These are phyloP conservation scores for Phrynocephalus guinanensis DNA, from an alignment of 2,797 vertebrate genomes.

Conservation along the genomic window DNA sequence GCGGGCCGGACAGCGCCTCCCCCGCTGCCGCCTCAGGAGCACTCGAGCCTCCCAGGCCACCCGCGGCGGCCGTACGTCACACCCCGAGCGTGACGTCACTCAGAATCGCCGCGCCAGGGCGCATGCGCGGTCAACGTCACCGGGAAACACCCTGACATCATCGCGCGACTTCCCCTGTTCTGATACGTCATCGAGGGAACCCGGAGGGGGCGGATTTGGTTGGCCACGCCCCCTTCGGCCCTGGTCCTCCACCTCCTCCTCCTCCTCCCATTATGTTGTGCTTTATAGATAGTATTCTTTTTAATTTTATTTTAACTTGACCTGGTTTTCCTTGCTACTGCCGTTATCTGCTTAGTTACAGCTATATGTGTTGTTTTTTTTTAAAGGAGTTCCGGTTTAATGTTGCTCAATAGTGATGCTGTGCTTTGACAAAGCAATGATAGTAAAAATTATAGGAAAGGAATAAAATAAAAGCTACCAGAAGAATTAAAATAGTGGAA, in stretches of 20 bases:
- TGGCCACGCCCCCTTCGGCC: not conserved
- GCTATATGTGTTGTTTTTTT: not conserved
- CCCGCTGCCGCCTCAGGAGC: not conserved
- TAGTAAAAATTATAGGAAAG: not conserved
- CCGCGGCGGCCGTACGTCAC: slow-evolving; percentile 71
- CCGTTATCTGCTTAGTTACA: too few species aligned
- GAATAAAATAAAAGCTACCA: not conserved
- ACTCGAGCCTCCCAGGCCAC: slow-evolving; percentile 61
- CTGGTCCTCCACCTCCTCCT: too few species aligned
- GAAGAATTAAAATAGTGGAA: not conserved
- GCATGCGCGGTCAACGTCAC: slow-evolving; percentile 53
- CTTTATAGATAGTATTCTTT: too few species aligned
- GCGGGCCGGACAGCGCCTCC: slow-evolving; percentile 36
- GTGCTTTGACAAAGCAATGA: not conserved
- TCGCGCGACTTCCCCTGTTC: slow-evolving; percentile 22
- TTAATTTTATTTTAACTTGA: too few species aligned
- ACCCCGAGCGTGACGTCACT: slow-evolving; percentile 72
- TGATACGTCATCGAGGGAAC: slow-evolving; percentile 28
- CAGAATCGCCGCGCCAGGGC: slow-evolving; percentile 37
- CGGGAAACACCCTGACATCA: slow-evolving; percentile 69
- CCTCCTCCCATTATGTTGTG: rapidly evolving
- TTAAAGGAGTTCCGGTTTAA: not conserved
- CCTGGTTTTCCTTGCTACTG: too few species aligned
- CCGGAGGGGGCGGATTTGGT: not conserved
- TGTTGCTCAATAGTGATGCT: not conserved